Conservation (phyloP, 2,888 invertebrate genomes). For the Brachycybe producta region DNA sequence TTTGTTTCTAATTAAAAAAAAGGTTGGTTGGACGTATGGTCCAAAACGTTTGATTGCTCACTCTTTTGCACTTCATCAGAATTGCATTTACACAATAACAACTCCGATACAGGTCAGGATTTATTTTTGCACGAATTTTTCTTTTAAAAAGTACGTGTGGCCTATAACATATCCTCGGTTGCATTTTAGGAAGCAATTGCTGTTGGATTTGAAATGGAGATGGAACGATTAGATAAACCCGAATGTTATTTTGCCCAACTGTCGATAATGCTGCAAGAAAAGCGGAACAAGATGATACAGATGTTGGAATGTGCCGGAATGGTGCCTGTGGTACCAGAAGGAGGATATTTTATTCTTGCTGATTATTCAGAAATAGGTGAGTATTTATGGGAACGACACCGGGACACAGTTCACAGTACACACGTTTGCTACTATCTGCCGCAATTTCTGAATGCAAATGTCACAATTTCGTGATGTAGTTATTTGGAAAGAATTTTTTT, state of each 20-base stretch:
- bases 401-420: too few relatives aligned
- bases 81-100: conserved; percentile 77
- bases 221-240: conserved; percentile 50
- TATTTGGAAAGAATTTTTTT: too few relatives aligned
- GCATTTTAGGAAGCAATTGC: conserved; percentile 72
- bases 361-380: conserved; percentile 69
- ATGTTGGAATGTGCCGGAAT: conserved; percentile 66
- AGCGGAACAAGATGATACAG: conserved; percentile 65
- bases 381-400: not conserved
- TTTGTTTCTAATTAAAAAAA: too few relatives aligned
- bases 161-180: not conserved
- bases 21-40: conserved; percentile 88
- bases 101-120: conserved; percentile 55
- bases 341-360: conserved; percentile 93
- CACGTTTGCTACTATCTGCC: too few relatives aligned
- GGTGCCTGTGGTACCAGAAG: conserved; percentile 83
- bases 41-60: conserved; percentile 66
- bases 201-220: conserved; percentile 71
- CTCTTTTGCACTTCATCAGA: conserved; percentile 78
- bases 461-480: too few relatives aligned
- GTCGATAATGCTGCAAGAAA: conserved; percentile 55
- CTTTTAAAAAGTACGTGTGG: not conserved
- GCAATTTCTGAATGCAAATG: too few relatives aligned
- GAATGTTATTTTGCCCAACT: conserved; percentile 74
- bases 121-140: not conserved